Percentiles rank a stretch among this genome's conserved stretches.
Conservation (phyloP, 2,113 vertebrate genomes). For the sheep (Ovis aries) region ARS-UI_Ramb_v3.0 NC_056056.1:200420501-200421000, state of each 20-base stretch:
- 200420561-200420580: constrained; percentile 19
- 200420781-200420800: background rate
- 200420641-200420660: background rate
- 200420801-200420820: background rate
- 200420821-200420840: background rate
- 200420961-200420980: background rate
- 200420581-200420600: constrained; percentile 20
- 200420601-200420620: background rate
- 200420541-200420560: constrained; percentile 5
- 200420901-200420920: constrained; percentile 6
- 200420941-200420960: constrained; percentile 1
- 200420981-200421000: constrained; percentile 34
- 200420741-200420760: background rate
- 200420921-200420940: background rate
- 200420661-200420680: background rate
- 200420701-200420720: background rate
- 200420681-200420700: background rate
- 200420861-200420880: background rate
- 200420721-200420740: background rate
- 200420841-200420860: background rate
- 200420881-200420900: background rate
- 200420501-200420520: background rate
- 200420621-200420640: background rate
- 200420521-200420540: background rate
- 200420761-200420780: background rate